phyloP scores from a whole-genome alignment of 2,888 invertebrate genomes.

The Melipona bicolor region DNA sequence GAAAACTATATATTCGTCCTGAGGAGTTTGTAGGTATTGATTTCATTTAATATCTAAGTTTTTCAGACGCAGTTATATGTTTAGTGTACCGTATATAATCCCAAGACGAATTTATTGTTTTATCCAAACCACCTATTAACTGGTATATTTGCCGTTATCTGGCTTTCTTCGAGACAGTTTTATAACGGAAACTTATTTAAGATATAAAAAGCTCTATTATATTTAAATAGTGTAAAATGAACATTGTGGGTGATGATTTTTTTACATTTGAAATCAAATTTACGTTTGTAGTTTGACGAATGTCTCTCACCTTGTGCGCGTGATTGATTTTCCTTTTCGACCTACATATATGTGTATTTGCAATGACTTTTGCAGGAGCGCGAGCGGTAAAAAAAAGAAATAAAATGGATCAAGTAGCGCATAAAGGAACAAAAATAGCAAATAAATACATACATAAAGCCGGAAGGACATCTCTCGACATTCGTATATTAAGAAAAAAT shows the following conservation, averaged over 20 bases:
- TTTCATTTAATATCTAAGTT: constrained; percentile 43
- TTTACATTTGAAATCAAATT: constrained; percentile 83
- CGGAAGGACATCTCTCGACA: constrained; percentile 65
- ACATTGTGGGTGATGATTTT: constrained; percentile 83
- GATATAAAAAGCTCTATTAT: constrained; percentile 84
- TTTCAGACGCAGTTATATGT: constrained; percentile 8
- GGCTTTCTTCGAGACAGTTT: constrained; percentile 82
- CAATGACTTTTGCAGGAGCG: constrained; percentile 46
- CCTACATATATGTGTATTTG: constrained; percentile 64
- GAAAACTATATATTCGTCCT: constrained; percentile 78
- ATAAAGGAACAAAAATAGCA: constrained; percentile 37
- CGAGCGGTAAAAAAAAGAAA: constrained; percentile 40
- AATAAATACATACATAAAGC: constrained; percentile 49
- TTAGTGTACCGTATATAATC: constrained; percentile 8
- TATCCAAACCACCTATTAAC: constrained; percentile 78
- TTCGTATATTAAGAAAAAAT: constrained; percentile 60
- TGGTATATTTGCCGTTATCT: constrained; percentile 82
- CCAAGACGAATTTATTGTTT: constrained; percentile 76
- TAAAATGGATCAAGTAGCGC: constrained; percentile 55
- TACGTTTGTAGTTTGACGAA: constrained; percentile 83
- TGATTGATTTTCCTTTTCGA: constrained; percentile 81
- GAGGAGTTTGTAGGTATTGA: constrained; percentile 43
- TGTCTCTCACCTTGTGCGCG: constrained; percentile 84
- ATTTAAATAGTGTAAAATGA: constrained; percentile 84
- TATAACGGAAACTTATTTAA: constrained; percentile 83